Evolutionary conservation across 2,888 invertebrate genomes (phyloP), one percentile per base, ranked within the genome.

Genomic region (Zele albiditarsus): DNA sequence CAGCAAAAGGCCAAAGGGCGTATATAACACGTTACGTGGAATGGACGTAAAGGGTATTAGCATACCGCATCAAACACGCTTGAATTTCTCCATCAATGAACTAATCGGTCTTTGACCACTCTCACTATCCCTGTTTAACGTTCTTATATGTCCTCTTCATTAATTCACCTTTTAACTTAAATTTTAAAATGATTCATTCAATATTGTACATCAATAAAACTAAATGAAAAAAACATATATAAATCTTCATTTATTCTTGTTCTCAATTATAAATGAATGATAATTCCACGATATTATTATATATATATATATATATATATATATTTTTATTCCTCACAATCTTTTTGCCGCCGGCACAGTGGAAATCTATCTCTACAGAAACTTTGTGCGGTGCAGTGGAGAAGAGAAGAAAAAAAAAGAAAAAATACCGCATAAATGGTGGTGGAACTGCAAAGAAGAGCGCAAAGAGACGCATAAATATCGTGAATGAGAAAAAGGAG

Each of bases 391-490:
- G 46, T 46, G 60, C 20, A n/a, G 62, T 16, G 62, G 28, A 31
- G n/a, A 31, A 62, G 14, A n/a, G 28, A 31, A 28, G 57, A 20
- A n/a, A 20, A 57, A 25, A 25, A 6, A 57, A 57, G 20, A 57
- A 57, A 57, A 57, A 57, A 57, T 31, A n/a, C 28, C 28, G 62
- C n/a, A 62, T 62, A 28, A 62, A 62, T 28, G 62, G n/a, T 27
- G 28, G 5, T 62, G 31, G 53, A 53, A 20, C 53, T 53, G 20
- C 53, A 53, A 62, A 28, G 31, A 62, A 62, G 16, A 62, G 28
- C 62, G 62, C 62, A 53, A 53, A 53, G 53, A 53, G 53, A 31
- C 27, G 62, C 31, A 62, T 62, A 62, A 62, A 62, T 62, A 31
- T 62, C 20, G 27, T 6, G 62, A 62, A 31, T 28, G 20, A 60